Evolutionary conservation across 2,113 vertebrate species (phyloP).

Genomic region (Taxidea taxus): DNA sequence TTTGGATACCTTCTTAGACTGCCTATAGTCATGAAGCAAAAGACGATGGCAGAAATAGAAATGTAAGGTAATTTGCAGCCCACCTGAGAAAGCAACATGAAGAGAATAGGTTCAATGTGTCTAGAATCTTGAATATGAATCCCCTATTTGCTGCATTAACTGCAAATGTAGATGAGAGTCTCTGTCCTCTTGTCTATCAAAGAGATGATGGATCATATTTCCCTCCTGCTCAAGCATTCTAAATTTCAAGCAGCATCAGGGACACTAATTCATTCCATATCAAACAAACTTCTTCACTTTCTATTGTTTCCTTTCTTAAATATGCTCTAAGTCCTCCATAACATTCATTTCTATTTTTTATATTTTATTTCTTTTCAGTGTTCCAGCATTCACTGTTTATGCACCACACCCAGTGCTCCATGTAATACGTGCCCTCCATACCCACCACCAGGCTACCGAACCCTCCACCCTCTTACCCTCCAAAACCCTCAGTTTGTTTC

Average conservation of each 20-base stretch:
- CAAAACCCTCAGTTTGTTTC: too few relatives aligned
- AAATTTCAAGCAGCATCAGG: not conserved
- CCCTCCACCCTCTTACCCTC: too few relatives aligned
- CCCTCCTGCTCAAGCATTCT: not conserved
- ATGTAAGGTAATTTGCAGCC: not conserved
- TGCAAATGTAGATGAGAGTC: not conserved
- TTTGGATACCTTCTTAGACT: not conserved
- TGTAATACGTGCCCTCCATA: too few relatives aligned
- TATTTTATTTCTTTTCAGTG: too few relatives aligned
- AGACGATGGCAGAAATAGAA: not conserved
- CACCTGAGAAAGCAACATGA: not conserved
- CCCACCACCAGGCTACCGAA: too few relatives aligned
- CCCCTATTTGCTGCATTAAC: not conserved
- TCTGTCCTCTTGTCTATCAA: not conserved
- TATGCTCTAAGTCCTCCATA: not conserved
- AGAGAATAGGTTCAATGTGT: not conserved
- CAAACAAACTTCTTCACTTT: not conserved
- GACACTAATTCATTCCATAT: not conserved
- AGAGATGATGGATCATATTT: not conserved
- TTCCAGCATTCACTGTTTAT: too few relatives aligned
- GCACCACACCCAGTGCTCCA: too few relatives aligned
- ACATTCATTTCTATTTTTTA: not conserved
- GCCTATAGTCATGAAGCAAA: not conserved
- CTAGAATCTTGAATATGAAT: not conserved
- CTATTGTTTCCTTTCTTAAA: not conserved